Evolutionary conservation across 53 echinoderm and acorn worm genomes (phyloP).

Genomic region (Paelopatides confundens): DNA sequence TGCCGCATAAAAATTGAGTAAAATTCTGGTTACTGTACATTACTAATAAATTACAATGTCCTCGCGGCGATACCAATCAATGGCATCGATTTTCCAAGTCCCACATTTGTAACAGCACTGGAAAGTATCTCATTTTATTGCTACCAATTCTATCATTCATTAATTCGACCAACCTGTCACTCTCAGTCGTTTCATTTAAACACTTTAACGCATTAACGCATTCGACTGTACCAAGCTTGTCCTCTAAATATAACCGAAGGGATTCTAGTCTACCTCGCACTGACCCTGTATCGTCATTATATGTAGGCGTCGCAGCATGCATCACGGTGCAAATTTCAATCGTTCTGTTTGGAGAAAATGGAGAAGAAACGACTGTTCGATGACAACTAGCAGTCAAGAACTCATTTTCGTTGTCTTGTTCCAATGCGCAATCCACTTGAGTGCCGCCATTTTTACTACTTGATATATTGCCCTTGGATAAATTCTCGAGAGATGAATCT

Average conservation of each 20-base stretch:
- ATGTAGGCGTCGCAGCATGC: constrained; percentile 54
- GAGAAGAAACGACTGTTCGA: neutral
- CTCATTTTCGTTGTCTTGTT: no score
- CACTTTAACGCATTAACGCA: constrained; percentile 36
- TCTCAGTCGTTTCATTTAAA: constrained; percentile 35
- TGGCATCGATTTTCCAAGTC: constrained; percentile 72
- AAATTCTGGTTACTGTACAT: no score
- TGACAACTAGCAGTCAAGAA: no score
- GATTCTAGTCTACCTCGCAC: constrained; percentile 73
- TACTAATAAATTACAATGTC: neutral
- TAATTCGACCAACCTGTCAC: constrained; percentile 44
- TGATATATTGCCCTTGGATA: no score
- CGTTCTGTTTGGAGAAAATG: neutral
- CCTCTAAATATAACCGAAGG: constrained; percentile 67
- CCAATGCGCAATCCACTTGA: no score
- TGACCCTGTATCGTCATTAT: constrained; percentile 50
- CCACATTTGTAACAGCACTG: constrained; percentile 63
- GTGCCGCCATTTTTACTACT: no score
- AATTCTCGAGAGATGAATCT: no score
- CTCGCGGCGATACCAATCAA: constrained; percentile 13
- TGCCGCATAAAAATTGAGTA: no score
- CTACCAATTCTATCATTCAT: constrained; percentile 63
- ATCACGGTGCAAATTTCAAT: constrained; percentile 56
- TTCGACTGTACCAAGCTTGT: constrained; percentile 57
- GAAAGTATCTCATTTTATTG: constrained; percentile 66